Conservation (phyloP, 2,797 vertebrate species). For the Macroramphosus scolopax region DNA sequence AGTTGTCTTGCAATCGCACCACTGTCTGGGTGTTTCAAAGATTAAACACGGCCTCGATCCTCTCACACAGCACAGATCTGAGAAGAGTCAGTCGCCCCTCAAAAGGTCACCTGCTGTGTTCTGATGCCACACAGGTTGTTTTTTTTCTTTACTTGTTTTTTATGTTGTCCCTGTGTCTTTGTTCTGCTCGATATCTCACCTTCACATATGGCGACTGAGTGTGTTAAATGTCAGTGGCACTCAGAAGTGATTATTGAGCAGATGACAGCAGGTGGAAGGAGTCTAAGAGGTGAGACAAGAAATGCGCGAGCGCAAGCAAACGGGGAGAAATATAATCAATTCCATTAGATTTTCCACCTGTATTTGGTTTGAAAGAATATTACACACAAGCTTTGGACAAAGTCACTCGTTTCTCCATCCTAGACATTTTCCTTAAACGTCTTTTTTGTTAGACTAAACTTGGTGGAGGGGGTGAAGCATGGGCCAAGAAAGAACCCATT, state of each 20-base stretch:
- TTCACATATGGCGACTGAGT: constrained; percentile 56
- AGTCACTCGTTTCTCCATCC: background rate
- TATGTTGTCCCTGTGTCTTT: constrained; percentile 8
- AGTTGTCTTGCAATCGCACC: constrained; percentile 60
- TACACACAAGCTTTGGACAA: background rate
- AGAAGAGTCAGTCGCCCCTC: constrained; percentile 37
- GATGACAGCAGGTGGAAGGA: constrained; percentile 41
- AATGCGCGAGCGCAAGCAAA: constrained; percentile 19
- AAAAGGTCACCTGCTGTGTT: constrained; percentile 66
- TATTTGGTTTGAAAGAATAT: background rate
- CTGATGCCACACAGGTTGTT: constrained; percentile 44
- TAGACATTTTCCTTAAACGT: background rate
- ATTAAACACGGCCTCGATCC: constrained; percentile 59
- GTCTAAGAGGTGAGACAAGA: constrained; percentile 18
- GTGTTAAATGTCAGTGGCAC: constrained; percentile 67
- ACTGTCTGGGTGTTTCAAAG: constrained; percentile 63
- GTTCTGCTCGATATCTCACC: constrained; percentile 32
- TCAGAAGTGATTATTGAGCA: constrained; percentile 58
- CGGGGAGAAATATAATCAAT: constrained; percentile 1
- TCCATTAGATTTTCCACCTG: no score
- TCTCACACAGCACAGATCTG: constrained; percentile 48
- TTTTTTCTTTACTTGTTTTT: constrained; percentile 12
- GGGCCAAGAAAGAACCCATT: no score
- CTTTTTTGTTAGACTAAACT: no score
- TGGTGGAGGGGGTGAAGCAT: no score